Evolutionary conservation across 2,797 vertebrate species (phyloP).

Genomic region (Manis crassicaudata): DNA sequence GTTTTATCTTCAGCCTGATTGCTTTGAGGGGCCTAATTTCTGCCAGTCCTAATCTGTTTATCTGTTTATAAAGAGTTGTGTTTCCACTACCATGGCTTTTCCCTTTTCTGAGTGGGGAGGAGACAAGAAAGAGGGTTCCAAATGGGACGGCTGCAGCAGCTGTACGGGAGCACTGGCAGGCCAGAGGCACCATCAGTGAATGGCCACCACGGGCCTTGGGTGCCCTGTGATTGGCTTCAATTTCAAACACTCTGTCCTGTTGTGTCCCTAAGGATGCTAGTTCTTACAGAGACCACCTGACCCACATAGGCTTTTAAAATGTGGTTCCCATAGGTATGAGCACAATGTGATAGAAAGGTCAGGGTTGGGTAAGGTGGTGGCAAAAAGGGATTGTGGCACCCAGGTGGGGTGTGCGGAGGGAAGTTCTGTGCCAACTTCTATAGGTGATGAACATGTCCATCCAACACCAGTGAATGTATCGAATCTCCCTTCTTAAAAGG

Average conservation of each 20-base stretch:
- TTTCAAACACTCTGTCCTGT: background rate
- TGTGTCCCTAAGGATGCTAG: background rate
- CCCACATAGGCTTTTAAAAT: background rate
- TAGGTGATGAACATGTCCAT: background rate
- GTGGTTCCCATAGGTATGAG: background rate
- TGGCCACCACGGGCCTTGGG: background rate
- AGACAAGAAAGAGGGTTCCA: background rate
- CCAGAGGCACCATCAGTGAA: background rate
- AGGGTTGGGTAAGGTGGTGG: background rate
- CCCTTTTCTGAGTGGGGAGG: background rate
- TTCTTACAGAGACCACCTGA: background rate
- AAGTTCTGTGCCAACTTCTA: slow-evolving; percentile 1
- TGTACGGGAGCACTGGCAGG: background rate
- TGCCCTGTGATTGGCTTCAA: background rate
- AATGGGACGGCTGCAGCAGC: background rate
- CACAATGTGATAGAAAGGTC: background rate
- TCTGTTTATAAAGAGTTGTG: slow-evolving; percentile 67
- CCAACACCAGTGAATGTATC: background rate
- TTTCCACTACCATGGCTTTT: background rate
- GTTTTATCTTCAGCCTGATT: slow-evolving; percentile 77
- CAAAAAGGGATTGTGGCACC: background rate
- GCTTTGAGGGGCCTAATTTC: slow-evolving; percentile 74
- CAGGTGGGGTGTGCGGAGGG: background rate
- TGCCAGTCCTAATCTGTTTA: slow-evolving; percentile 72
- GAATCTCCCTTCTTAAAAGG: slow-evolving; percentile 22